phyloP scores from a whole-genome alignment of 1,140 invertebrate species.

The Piezodorus guildinii region DNA sequence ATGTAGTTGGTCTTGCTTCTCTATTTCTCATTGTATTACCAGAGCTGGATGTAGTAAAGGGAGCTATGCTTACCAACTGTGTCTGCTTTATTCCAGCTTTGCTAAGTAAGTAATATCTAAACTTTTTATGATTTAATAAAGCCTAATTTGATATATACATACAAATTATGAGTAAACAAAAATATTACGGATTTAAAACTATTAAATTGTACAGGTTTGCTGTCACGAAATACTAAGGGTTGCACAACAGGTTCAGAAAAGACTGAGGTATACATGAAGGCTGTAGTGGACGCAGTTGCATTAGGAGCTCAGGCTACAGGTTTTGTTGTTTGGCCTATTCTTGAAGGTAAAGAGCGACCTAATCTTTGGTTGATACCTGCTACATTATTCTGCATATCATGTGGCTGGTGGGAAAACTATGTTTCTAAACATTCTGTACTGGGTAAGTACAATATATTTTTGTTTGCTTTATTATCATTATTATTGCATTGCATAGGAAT shows the following conservation, averaged over 20 bases:
- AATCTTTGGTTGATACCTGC: constrained; percentile 72
- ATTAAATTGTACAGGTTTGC: constrained; percentile 44
- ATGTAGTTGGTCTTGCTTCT: constrained; percentile 71
- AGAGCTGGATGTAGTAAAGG: constrained; percentile 81
- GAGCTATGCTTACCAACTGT: constrained; percentile 87
- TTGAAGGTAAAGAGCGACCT: constrained; percentile 44
- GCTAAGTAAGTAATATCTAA: constrained; percentile 40
- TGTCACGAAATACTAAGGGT: constrained; percentile 63
- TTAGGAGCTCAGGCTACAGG: constrained; percentile 76
- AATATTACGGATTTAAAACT: too few species aligned
- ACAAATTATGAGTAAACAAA: too few species aligned
- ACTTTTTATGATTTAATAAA: too few species aligned
- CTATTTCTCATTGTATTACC: constrained; percentile 80
- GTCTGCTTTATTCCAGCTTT: constrained; percentile 77
- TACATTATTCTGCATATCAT: constrained; percentile 69
- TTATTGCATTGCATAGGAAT: too few species aligned
- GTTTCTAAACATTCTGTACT: constrained; percentile 70
- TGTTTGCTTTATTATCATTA: too few species aligned
- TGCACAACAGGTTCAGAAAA: constrained; percentile 35
- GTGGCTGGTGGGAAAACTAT: constrained; percentile 96
- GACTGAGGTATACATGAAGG: constrained; percentile 55
- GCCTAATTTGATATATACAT: too few species aligned
- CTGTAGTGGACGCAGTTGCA: constrained; percentile 69
- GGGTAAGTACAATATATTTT: constrained; percentile 35
- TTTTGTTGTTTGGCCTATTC: constrained; percentile 77